Evolutionary conservation across 2,113 vertebrate species (phyloP).

Genomic region (Piprites chloris): DNA sequence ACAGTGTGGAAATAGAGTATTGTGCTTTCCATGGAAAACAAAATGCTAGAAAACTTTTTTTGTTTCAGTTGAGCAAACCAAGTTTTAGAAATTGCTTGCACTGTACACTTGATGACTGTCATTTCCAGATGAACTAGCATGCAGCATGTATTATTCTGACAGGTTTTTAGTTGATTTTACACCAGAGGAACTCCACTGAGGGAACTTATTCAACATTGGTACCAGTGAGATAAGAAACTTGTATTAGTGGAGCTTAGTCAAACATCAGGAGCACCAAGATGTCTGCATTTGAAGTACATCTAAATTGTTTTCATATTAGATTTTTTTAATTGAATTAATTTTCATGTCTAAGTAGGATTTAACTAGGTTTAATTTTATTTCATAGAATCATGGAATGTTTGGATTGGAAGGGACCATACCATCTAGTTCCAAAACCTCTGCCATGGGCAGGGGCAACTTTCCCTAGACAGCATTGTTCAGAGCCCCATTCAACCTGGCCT

Average conservation of each 20-base stretch:
- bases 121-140: background rate
- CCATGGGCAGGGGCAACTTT: background rate
- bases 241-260: background rate
- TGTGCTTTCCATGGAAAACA: background rate
- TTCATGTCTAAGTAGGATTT: background rate
- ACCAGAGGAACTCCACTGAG: background rate
- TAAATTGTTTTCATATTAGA: background rate
- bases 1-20: background rate
- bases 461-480: background rate
- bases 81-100: background rate
- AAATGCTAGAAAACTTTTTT: background rate
- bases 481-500: rapidly evolving
- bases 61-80: background rate
- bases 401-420: background rate
- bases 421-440: background rate
- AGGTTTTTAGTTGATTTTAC: background rate
- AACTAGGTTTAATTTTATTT: background rate
- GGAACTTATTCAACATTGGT: background rate
- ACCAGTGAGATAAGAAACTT: background rate
- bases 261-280: background rate
- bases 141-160: background rate
- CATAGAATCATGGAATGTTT: background rate
- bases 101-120: background rate
- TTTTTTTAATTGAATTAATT: background rate
- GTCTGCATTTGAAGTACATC: background rate